A percentile compares a stretch with the other conserved stretches of the same genome.
Evolutionary conservation across 1,140 invertebrate genomes (phyloP).

Genomic region (Papilio polytes): DNA sequence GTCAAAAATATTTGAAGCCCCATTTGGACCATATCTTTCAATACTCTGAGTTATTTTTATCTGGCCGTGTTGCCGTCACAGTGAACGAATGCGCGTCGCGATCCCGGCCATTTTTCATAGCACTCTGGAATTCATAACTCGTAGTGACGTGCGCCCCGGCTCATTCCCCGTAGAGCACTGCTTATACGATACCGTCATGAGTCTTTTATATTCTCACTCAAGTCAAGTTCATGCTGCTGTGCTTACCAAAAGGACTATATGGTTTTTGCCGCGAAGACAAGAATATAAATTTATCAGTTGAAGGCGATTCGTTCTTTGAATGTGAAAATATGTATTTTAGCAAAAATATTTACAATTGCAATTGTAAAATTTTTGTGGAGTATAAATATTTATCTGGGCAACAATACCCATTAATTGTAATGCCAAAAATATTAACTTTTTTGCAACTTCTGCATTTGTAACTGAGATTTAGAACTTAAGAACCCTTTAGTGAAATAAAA

Average conservation of each 20-base stretch:
- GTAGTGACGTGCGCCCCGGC: conserved; percentile 48
- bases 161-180: conserved; percentile 47
- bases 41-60: conserved; percentile 31
- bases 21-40: conserved; percentile 28
- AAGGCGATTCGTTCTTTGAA: not conserved
- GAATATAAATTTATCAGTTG: conserved; percentile 21
- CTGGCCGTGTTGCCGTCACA: conserved; percentile 27
- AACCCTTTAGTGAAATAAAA: too few relatives aligned
- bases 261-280: not conserved
- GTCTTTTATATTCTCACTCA: conserved; percentile 47
- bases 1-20: conserved; percentile 17
- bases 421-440: too few relatives aligned
- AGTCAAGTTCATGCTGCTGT: conserved; percentile 31
- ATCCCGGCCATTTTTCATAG: conserved; percentile 54
- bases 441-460: too few relatives aligned
- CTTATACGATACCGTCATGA: conserved; percentile 54
- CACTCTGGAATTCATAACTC: conserved; percentile 62
- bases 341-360: not conserved
- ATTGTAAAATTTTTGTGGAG: not conserved
- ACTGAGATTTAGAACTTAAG: too few relatives aligned
- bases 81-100: conserved; percentile 31
- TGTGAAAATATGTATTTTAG: not conserved
- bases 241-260: conserved; percentile 24
- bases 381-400: too few relatives aligned
- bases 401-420: too few relatives aligned